Evolutionary conservation across 2,113 vertebrate genomes (phyloP), one percentile per base, ranked within the genome.

Genomic region (Beaufortia kweichowensis): DNA sequence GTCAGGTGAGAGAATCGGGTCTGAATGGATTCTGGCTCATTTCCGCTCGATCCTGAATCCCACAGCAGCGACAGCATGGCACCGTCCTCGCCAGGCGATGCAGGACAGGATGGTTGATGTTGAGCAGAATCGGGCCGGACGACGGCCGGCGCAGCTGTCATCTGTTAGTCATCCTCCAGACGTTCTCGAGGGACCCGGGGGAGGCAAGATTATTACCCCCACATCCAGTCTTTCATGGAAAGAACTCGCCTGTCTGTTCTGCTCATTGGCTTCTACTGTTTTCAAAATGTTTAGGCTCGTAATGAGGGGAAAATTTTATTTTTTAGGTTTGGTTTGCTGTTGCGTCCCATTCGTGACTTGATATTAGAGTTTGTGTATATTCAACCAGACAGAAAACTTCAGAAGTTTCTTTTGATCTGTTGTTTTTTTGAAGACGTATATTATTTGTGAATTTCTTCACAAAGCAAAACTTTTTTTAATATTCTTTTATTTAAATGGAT

Each of bases 151-250:
- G 60, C 78, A 70, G 63, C 68, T 53, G 81, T 82, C 83, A 78
- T 85, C 79, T 83, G 79, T 69, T 83, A 81, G 72, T 57, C 70
- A 81, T 82, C 79, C 63, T 71, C 72, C 56, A 81, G 79, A 81
- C 81, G 57, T 53, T 23, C 65, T 82, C 72, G n/a, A 15, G 85
- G 41, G 50, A 71, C 74, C 39, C 48, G 50, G 66, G 69, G 77
- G 75, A 71, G 74, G 76, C 70, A 63, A 48, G 26, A 21, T 76
- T 76, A 82, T 79, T 82, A 82, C 80, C 74, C 71, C 78, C 76
- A 78, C 76, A 63, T 79, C 50, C 76, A 65, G 71, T 55, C 77
- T 50, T 56, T 61, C 23, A 53, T 76, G 24, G 59, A 76, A 64
- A 48, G 75, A 79, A 41, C 64, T 46, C 48, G 14, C 26, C 63